A percentile compares a stretch with the other conserved stretches of the same genome.
phyloP scores from a whole-genome alignment of 2,797 vertebrate genomes.

The Acomys russatus region DNA sequence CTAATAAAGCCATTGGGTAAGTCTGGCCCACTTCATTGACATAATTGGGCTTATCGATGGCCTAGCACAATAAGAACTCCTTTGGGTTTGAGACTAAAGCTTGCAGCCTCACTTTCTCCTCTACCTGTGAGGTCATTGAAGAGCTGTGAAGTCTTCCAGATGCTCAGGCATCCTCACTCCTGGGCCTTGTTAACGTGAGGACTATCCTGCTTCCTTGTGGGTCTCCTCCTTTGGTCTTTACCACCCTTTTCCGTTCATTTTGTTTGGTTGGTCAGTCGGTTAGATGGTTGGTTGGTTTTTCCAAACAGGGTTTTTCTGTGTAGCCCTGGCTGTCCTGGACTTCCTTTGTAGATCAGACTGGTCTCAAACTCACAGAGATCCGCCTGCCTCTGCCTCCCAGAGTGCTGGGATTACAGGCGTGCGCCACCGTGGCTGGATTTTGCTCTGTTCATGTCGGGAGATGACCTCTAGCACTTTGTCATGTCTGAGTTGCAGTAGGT shows the following conservation, averaged over 20 bases:
- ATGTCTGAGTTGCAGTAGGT: background rate
- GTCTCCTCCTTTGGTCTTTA: background rate
- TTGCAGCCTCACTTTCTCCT: slow-evolving; percentile 7
- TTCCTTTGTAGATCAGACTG: too few relatives aligned
- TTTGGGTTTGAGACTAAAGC: background rate
- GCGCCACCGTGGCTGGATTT: too few relatives aligned
- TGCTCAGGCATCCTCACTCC: background rate
- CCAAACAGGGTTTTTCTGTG: too few relatives aligned
- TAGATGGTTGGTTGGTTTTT: too few relatives aligned
- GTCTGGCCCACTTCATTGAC: background rate
- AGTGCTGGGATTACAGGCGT: too few relatives aligned
- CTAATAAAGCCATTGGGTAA: slow-evolving; percentile 17
- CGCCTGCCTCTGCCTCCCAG: too few relatives aligned
- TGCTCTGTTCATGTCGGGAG: background rate
- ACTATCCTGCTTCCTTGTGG: rapidly evolving
- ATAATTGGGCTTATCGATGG: background rate
- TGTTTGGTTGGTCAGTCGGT: too few relatives aligned
- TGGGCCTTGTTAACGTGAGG: background rate
- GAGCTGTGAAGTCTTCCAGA: too few relatives aligned
- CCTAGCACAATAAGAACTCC: background rate
- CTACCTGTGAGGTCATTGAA: background rate
- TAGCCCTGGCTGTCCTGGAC: too few relatives aligned
- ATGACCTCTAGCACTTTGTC: background rate
- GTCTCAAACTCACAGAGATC: too few relatives aligned
- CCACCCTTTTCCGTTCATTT: background rate